Evolutionary conservation across 2,888 invertebrate genomes (phyloP).

Genomic region (Drosophila greeni): DNA sequence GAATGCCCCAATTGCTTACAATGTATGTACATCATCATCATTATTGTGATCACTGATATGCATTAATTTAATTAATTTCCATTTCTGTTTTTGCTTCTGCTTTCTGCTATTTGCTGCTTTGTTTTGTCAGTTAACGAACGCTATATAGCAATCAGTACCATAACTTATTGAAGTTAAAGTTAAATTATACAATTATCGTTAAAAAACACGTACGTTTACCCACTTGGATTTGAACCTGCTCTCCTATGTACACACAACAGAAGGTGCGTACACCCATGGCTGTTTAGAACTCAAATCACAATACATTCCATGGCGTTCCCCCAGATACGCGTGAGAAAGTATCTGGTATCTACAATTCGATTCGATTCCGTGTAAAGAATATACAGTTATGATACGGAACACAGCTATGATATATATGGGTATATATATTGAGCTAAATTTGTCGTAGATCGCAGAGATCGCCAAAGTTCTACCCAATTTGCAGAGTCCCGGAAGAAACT

Average conservation of each 20-base stretch:
- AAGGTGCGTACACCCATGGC: constrained; percentile 7
- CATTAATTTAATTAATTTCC: constrained; percentile 64
- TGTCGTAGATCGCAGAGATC: constrained; percentile 7
- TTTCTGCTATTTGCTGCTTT: constrained; percentile 8
- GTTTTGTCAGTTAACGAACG: constrained; percentile 15
- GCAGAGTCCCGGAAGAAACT: constrained; percentile 2
- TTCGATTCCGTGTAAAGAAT: constrained; percentile 22
- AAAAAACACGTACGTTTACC: constrained; percentile 1
- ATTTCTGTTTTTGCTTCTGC: constrained; percentile 6
- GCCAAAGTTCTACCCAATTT: constrained; percentile 1
- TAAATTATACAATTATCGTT: constrained; percentile 21
- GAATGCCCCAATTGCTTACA: constrained; percentile 16
- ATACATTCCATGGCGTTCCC: constrained; percentile 13
- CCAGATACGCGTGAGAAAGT: constrained; percentile 23
- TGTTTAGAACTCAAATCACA: constrained; percentile 26
- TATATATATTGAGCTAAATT: constrained; percentile 23
- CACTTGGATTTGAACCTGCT: constrained; percentile 2
- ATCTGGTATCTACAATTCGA: constrained; percentile 12
- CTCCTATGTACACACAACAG: constrained; percentile 13
- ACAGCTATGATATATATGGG: constrained; percentile 20
- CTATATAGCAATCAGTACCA: constrained; percentile 30
- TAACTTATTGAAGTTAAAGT: constrained; percentile 21
- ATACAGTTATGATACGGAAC: constrained; percentile 23
- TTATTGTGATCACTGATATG: constrained; percentile 66
- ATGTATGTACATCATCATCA: constrained; percentile 33